Evolutionary conservation across 2,888 invertebrate species (phyloP).

Genomic region (Trachelus tabidus): DNA sequence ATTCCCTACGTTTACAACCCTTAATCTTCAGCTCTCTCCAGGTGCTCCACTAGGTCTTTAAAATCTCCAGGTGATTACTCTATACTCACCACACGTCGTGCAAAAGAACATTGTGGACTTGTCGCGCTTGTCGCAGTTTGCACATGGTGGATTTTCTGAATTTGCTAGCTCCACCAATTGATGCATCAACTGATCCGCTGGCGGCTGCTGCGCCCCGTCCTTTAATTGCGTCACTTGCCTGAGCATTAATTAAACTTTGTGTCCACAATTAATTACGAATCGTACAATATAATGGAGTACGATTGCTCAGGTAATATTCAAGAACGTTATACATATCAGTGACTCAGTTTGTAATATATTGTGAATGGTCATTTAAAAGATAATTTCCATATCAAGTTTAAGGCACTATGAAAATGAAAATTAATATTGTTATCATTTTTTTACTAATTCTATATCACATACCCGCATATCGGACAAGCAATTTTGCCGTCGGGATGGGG

Average conservation of each 20-base stretch:
- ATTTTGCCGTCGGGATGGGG: constrained; percentile 73
- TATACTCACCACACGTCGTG: constrained; percentile 75
- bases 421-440: neutral
- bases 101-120: constrained; percentile 81
- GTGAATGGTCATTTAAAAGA: neutral
- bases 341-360: neutral
- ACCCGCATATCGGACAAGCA: constrained; percentile 78
- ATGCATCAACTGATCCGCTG: constrained; percentile 75
- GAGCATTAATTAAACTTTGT: constrained; percentile 15
- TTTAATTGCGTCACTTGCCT: constrained; percentile 74
- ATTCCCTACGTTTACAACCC: constrained; percentile 5
- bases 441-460: constrained; percentile 23
- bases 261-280: neutral
- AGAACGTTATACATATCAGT: neutral
- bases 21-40: neutral
- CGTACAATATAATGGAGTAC: neutral
- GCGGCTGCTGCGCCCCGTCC: constrained; percentile 73
- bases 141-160: constrained; percentile 79
- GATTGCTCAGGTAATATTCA: too few species aligned
- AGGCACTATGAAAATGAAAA: neutral
- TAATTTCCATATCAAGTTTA: neutral
- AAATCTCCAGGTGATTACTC: neutral
- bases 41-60: neutral
- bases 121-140: constrained; percentile 81
- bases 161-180: constrained; percentile 79